Evolutionary conservation across 1,140 invertebrate genomes (phyloP).

Genomic region (Drosophila repletoides): DNA sequence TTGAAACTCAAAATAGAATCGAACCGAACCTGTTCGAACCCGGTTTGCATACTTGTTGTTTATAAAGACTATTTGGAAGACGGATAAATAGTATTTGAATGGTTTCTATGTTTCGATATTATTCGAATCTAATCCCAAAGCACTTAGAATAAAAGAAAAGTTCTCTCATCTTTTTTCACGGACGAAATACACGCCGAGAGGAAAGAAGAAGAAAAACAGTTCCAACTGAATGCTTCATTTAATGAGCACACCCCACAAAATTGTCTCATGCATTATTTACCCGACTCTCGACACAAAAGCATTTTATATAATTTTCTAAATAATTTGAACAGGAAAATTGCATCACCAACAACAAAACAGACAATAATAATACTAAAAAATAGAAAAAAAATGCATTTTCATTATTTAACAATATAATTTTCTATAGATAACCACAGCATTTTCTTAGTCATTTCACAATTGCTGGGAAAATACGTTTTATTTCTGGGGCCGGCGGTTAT

Average conservation of each 20-base stretch:
- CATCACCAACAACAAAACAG: slow-evolving; percentile 38
- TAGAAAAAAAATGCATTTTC: slow-evolving; percentile 4
- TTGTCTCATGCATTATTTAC: slow-evolving; percentile 18
- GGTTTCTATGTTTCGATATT: too few relatives aligned
- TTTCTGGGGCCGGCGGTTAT: slow-evolving; percentile 22
- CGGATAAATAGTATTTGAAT: too few relatives aligned
- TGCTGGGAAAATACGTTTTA: slow-evolving; percentile 25
- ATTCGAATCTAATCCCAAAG: neutral
- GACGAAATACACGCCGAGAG: too few relatives aligned
- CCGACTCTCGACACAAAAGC: slow-evolving; percentile 37
- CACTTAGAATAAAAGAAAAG: too few relatives aligned
- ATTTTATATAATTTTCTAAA: slow-evolving; percentile 65
- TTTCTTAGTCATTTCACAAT: slow-evolving; percentile 38
- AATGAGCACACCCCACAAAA: slow-evolving; percentile 28
- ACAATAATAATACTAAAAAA: slow-evolving; percentile 3
- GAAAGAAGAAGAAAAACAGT: slow-evolving; percentile 36
- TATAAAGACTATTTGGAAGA: too few relatives aligned
- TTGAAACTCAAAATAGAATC: too few relatives aligned
- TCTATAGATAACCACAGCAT: neutral
- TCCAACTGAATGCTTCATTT: slow-evolving; percentile 55
- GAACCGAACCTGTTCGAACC: too few relatives aligned
- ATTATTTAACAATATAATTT: slow-evolving; percentile 6
- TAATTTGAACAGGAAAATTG: slow-evolving; percentile 51
- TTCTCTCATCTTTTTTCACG: neutral
- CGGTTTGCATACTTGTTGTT: too few relatives aligned